A percentile compares a stretch with the other conserved stretches of the same genome.
These are phyloP conservation scores for Xiphorhynchus erythropygius DNA, from an alignment of 2,797 vertebrate species.

Conservation along the genomic window DNA sequence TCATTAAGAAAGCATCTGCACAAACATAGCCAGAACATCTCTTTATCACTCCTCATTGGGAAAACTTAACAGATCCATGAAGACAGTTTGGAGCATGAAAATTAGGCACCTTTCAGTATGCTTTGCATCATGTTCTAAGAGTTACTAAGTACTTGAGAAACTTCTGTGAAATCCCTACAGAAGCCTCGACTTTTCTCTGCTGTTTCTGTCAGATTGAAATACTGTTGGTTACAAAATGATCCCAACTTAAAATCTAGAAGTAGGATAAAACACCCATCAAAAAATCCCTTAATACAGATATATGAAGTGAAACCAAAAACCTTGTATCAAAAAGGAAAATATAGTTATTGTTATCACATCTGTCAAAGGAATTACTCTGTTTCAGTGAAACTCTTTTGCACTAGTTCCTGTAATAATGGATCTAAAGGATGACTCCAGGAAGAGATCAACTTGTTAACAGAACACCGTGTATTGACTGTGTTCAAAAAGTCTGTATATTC, in stretches of 20 bases:
- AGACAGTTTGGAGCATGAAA: neutral
- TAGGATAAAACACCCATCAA: neutral
- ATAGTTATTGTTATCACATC: slow-evolving; percentile 45
- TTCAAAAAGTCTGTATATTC: slow-evolving; percentile 62
- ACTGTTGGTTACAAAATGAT: neutral
- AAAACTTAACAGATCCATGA: neutral
- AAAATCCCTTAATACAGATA: slow-evolving; percentile 21
- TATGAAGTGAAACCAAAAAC: slow-evolving; percentile 14
- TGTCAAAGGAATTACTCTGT: slow-evolving; percentile 29
- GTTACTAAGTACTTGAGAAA: neutral
- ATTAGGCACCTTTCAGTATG: neutral
- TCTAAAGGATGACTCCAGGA: slow-evolving; percentile 53
- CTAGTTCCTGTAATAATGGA: slow-evolving; percentile 55
- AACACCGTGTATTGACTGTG: slow-evolving; percentile 22
- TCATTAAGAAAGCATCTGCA: neutral
- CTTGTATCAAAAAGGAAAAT: slow-evolving; percentile 23
- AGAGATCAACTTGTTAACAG: slow-evolving; percentile 66
- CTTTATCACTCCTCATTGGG: neutral
- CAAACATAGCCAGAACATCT: neutral
- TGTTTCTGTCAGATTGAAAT: neutral
- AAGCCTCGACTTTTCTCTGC: neutral
- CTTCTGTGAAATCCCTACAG: neutral
- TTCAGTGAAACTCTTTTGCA: slow-evolving; percentile 48
- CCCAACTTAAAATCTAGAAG: neutral
- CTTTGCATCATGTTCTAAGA: neutral